phyloP scores from a whole-genome alignment of 2,113 vertebrate species.

The Leuciscus idus region DNA sequence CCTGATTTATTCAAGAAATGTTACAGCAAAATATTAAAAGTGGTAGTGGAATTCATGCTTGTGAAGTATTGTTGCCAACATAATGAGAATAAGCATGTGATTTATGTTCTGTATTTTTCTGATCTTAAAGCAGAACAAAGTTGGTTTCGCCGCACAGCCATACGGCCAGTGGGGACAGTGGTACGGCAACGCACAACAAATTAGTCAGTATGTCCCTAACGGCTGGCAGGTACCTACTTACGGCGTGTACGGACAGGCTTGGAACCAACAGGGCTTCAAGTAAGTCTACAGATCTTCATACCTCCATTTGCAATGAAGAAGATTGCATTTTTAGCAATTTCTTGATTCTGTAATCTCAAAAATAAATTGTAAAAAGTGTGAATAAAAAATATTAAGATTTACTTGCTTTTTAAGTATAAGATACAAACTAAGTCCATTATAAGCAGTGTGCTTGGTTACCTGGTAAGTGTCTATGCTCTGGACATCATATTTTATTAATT shows the following conservation, averaged over 20 bases:
- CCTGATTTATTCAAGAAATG: not conserved
- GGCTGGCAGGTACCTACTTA: slow-evolving; percentile 97
- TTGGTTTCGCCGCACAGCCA: slow-evolving; percentile 88
- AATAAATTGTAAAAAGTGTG: not conserved
- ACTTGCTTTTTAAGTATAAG: too few species aligned
- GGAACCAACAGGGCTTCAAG: slow-evolving; percentile 97
- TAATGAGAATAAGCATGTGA: not conserved
- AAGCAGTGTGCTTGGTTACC: too few species aligned
- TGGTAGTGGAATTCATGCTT: not conserved
- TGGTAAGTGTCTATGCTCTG: too few species aligned
- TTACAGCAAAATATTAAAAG: not conserved
- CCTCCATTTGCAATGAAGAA: not conserved
- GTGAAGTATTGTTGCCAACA: not conserved
- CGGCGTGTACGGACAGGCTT: slow-evolving; percentile 90
- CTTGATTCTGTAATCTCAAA: not conserved
- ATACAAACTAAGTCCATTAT: too few species aligned
- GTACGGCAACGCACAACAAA: slow-evolving; percentile 92
- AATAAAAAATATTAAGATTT: not conserved
- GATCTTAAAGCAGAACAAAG: slow-evolving; percentile 84
- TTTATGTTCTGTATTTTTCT: not conserved
- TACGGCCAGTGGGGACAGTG: slow-evolving; percentile 98
- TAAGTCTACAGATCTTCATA: slow-evolving; percentile 74
- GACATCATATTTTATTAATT: too few species aligned
- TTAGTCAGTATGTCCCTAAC: slow-evolving; percentile 94
- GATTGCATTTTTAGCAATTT: not conserved